phyloP scores from a whole-genome alignment of 1,140 invertebrate species.

The Zaprionus camerounensis region DNA sequence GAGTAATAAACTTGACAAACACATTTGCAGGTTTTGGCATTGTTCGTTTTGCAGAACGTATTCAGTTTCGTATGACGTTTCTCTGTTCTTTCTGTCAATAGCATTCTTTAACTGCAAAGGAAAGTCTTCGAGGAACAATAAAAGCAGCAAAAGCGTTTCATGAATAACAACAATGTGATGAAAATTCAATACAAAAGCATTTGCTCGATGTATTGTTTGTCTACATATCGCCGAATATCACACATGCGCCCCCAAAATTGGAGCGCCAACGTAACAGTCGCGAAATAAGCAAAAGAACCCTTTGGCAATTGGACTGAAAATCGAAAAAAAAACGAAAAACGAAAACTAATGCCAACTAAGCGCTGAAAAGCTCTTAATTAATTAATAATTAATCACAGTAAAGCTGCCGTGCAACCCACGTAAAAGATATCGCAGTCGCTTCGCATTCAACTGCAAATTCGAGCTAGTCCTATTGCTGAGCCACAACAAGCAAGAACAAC shows the following conservation, averaged over 20 bases:
- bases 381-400: conserved; percentile 76
- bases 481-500: conserved; percentile 18
- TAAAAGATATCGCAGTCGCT: conserved; percentile 42
- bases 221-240: conserved; percentile 30
- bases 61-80: not conserved
- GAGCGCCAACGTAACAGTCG: conserved; percentile 21
- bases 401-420: conserved; percentile 31
- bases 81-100: not conserved
- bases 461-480: conserved; percentile 10
- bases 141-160: conserved; percentile 23
- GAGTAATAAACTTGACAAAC: conserved; percentile 55
- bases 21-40: conserved; percentile 18
- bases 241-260: conserved; percentile 41
- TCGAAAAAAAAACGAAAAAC: conserved; percentile 5
- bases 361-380: conserved; percentile 73
- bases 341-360: conserved; percentile 39
- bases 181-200: conserved; percentile 38
- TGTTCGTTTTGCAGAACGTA: conserved; percentile 30
- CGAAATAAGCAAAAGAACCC: conserved; percentile 24
- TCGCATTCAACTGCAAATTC: conserved; percentile 30
- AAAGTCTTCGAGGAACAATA: not conserved
- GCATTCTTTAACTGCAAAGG: conserved; percentile 8
- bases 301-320: conserved; percentile 5
- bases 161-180: conserved; percentile 21
- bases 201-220: conserved; percentile 24